Conservation (phyloP, 2,888 invertebrate species). For the Scaptomyza parva region DNA sequence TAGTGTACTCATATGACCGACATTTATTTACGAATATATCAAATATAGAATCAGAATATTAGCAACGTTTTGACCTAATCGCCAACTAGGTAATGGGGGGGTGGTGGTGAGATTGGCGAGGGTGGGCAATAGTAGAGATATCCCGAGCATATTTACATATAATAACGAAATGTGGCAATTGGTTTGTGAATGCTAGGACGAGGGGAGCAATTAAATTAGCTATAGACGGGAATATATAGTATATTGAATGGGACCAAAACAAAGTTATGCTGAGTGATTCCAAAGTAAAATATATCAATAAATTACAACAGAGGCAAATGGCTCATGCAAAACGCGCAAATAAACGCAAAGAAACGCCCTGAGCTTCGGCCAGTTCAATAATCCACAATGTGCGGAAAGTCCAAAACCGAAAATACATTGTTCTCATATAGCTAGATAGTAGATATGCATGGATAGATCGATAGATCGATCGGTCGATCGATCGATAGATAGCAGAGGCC, state of each 20-base stretch:
- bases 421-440: conserved; percentile 23
- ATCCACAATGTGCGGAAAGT: conserved; percentile 52
- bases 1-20: conserved; percentile 2
- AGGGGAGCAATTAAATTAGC: conserved; percentile 59
- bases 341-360: conserved; percentile 1
- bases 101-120: too few species aligned
- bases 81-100: background rate
- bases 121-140: background rate
- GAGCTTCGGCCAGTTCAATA: conserved; percentile 60
- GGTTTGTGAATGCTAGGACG: background rate
- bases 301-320: conserved; percentile 71
- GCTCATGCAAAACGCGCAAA: conserved; percentile 62
- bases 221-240: conserved; percentile 49
- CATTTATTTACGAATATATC: background rate
- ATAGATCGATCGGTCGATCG: conserved; percentile 5
- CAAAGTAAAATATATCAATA: conserved; percentile 82
- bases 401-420: conserved; percentile 34
- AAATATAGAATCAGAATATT: conserved; percentile 7
- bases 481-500: conserved; percentile 35
- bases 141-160: conserved; percentile 28
- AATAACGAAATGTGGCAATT: conserved; percentile 26
- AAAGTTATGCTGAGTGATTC: conserved; percentile 81
- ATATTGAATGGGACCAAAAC: conserved; percentile 55
- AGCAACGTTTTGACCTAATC: conserved; percentile 4
- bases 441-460: conserved; percentile 23